Percentiles rank a stretch among this genome's conserved stretches.
Conservation (phyloP, 92 coral and sea anemone genomes). For the Desmophyllum pertusum region DNA sequence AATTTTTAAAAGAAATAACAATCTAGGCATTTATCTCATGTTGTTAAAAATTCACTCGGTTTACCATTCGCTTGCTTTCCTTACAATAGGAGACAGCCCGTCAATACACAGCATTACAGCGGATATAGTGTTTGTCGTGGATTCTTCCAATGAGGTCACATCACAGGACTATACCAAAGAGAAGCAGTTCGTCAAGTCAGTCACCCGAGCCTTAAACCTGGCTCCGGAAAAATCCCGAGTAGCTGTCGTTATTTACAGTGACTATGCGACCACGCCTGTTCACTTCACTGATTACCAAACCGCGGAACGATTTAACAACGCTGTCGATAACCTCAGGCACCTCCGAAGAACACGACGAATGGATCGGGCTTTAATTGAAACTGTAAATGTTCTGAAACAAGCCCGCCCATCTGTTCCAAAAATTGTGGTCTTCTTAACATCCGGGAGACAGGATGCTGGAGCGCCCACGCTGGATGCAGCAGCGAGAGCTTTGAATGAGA, state of each 20-base stretch:
- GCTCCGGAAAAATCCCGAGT: conserved; percentile 60
- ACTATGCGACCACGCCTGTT: conserved; percentile 27
- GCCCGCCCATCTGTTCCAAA: background rate
- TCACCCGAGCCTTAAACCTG: background rate
- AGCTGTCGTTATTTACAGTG: conserved; percentile 53
- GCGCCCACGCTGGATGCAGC: background rate
- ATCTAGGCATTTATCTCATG: too few relatives aligned
- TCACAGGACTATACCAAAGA: background rate
- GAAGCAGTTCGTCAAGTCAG: background rate
- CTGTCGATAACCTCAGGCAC: background rate
- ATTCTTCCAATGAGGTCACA: conserved; percentile 57
- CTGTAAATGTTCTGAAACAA: background rate
- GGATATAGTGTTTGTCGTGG: conserved; percentile 56
- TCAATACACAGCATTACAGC: background rate
- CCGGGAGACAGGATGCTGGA: background rate
- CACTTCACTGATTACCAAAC: conserved; percentile 23
- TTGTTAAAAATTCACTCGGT: too few relatives aligned
- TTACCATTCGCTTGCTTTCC: too few relatives aligned
- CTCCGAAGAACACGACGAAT: background rate
- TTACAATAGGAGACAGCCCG: background rate
- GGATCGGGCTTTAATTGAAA: background rate
- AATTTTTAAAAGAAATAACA: too few relatives aligned
- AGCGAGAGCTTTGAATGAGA: background rate
- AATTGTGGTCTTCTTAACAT: background rate
- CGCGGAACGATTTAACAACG: background rate